Evolutionary conservation across 2,113 vertebrate species (phyloP), one percentile per base, ranked within the genome.

Genomic region (Scomber colias): DNA sequence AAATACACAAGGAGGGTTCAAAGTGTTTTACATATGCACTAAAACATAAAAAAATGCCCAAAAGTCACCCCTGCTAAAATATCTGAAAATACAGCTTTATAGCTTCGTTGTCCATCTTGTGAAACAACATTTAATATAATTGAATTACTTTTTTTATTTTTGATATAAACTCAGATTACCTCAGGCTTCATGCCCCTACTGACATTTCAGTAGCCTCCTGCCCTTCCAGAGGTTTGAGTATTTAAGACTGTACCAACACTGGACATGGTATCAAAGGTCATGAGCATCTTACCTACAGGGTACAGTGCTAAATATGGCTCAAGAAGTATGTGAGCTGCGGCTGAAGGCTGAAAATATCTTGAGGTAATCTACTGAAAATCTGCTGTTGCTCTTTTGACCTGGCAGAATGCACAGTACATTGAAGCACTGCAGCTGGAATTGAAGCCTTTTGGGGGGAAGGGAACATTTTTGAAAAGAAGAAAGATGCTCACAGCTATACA

Each of bases 321-420:
- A 77, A 77, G 10, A 75, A 50, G 54, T 71, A 15, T 79, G 5
- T 87, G 61, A 81, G 54, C 78, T 73, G 51, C 3, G 66, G 61
- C 35, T 3, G 12, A 66, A 35, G 45, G 72, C 60, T 73, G 19
- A 71, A 91, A 79, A 86, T 76, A 90, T 67, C 74, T 54, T 19
- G 44, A 13, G 19, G 35, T 87, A 86, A 84, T 73, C 81, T 69
- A 68, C 71, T 71, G 51, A 75, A 62, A 62, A 62, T 51, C 53
- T 80, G 57, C 72, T 45, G 35, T 61, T 61, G 62, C 57, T 72
- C 55, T 66, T 81, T 71, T 88, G 78, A 53, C 2, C 60, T 65
- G 16, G 24, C 19, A 13, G 8, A 21, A 14, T 31, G 21, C 54
- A 8, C 60, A 69, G 35, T 49, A 49, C 35, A 74, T n/a, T 69